Base-by-base conservation (phyloP, 2,888 invertebrate species). In the Drosophila conformis region DNA sequence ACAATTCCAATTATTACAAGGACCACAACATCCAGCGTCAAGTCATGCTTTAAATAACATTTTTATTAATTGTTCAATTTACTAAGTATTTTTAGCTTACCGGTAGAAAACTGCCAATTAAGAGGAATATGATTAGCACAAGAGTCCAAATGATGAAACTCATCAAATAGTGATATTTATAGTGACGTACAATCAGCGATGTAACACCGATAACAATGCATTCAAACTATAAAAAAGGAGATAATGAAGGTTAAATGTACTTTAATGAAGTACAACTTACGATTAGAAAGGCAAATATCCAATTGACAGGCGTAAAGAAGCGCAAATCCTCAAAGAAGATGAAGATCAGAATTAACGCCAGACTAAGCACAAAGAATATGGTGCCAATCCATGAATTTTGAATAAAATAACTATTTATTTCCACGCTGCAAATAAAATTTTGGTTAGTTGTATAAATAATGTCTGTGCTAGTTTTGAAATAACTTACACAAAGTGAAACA, bases 241-340 rank as follows among this genome's bases (percentile, higher is more conserved):
- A n/a, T 10, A 29, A 1, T 15, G 18, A 25, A 27, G 18, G 1
- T n/a, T 11, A 33, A 31, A 15, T 4, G 11, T 6, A n/a, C 46
- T 8, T 15, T 11, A n/a, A 21, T 35, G 5, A n/a, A 27, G 15
- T 4, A 18, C 1, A 5, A 52, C 75, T 69, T 67, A 85, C 85
- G 49, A 73, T 78, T 25, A 78, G 1, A 5, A 85, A 31, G 0
- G 76, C 69, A 21, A 80, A 11, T n/a, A 84, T 25, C 80, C 82
- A 85, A 59, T 84, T 85, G 1, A 74, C 0, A 5, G 71, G 77
- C 4, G 15, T 40, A 5, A 60, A 21, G 18, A 82, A 84, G 3
- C 87, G 84, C 27, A 85, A 15, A n/a, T 46, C 52, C 21, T 85
- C 85, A 35, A 80, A 71, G 40, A 84, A 85, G 13, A 87, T 68